Evolutionary conservation across 2,113 vertebrate species (phyloP).

Genomic region (Isichthys henryi): DNA sequence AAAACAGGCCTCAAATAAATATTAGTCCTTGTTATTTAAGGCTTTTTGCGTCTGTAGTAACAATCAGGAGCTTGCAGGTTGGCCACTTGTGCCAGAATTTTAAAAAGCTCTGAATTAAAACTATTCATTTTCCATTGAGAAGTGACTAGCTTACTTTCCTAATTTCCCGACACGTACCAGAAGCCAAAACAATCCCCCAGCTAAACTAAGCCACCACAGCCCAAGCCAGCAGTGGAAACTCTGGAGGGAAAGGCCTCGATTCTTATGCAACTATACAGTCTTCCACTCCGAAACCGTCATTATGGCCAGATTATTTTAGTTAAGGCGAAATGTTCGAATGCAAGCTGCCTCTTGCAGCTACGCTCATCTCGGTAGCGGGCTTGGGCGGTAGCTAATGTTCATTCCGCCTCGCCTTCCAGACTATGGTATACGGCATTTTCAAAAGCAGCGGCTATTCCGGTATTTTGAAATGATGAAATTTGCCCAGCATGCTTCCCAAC

Average conservation of each 20-base stretch:
- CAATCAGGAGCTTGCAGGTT: background rate
- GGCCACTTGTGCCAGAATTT: background rate
- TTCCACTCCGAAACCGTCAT: slow-evolving; percentile 18
- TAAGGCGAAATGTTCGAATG: background rate
- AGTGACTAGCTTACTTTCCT: slow-evolving; percentile 21
- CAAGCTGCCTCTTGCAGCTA: background rate
- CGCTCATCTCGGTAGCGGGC: background rate
- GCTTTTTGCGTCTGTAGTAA: background rate
- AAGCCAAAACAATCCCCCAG: background rate
- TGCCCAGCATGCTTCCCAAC: background rate
- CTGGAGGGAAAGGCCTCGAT: background rate
- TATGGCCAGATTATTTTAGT: slow-evolving; percentile 20
- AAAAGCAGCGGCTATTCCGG: background rate
- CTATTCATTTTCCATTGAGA: slow-evolving; percentile 12
- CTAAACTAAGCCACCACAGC: background rate
- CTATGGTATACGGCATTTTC: background rate
- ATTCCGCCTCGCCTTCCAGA: background rate
- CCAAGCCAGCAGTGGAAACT: slow-evolving; percentile 15
- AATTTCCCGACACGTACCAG: background rate
- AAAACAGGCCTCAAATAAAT: background rate
- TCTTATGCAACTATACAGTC: slow-evolving; percentile 15
- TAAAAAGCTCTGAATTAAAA: background rate
- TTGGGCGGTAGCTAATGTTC: background rate
- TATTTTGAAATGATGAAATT: background rate
- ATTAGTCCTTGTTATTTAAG: background rate